Base-by-base conservation (phyloP, 2,797 vertebrate genomes). In the Poeciliopsis presidionis region DNA sequence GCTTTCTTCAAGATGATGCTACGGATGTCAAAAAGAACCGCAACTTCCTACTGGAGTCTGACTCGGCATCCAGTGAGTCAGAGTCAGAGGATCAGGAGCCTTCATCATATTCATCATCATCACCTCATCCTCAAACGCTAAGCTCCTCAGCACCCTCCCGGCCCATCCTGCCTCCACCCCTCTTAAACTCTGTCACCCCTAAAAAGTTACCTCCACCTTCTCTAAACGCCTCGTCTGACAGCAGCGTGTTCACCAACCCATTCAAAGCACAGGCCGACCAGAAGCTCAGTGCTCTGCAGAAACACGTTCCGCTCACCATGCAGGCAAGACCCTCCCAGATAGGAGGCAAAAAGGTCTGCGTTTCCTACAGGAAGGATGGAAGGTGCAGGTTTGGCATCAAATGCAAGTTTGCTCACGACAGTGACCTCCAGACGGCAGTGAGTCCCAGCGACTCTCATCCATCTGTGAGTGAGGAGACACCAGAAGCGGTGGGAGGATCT, bases 321-420 rank as follows among this genome's bases (percentile, higher is more conserved):
- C 91, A 95, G 65, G 89, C 95, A 63, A 92, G 85, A 55, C 96
- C 96, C 72, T 91, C 95, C 9, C 92, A 95, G 77, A 96, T 95
- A 22, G 95, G 93, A 1, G 96, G 96, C 0, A 95, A 91, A 77
- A 90, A 86, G 75, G 91, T 96, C 39, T 97, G 96, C 4, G 89
- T 96, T 70, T 88, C 95, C 0, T 96, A 96, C 88, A 95, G 96
- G 85, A 95, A 94, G 53, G 89, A 96, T 1, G 95, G 96, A 0
- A 91, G 96, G 70, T 97, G 96, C 80, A 93, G 96, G 59, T 97
- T 96, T 63, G 96, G 96, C 7, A 96, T 94, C 83, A 94, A 94
- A 53, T 97, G 96, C 89, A 97, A 96, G 86, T 96, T 95, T 69
- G 96, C 95, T 41, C 96, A 97, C 12, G 96, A 96, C 83, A 96